Evolutionary conservation across 2,797 vertebrate species (phyloP), one percentile per base, ranked within the genome.

Genomic region (Tangara arthus): DNA sequence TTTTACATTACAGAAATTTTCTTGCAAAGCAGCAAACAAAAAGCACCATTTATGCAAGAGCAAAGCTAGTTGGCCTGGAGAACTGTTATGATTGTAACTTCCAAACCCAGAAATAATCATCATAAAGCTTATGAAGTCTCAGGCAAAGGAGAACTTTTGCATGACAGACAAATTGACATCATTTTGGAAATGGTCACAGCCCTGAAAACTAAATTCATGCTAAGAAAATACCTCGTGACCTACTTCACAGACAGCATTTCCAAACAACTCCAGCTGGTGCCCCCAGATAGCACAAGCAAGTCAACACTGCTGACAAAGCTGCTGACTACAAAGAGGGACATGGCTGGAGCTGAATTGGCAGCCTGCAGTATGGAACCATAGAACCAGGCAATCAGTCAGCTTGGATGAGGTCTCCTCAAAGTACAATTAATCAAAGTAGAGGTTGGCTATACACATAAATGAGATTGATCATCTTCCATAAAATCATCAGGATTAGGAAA

Each of bases 71-170:
- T 71, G 82, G 53, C 65, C 55, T 65, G 39, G 65, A 91, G 24
- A 91, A 66, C 13, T 44, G 32, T 41, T 79, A 55, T 0, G 17
- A 59, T 1, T 57, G 7, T 37, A 69, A 82, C 50, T 78, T 89
- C 55, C 75, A 89, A 72, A 87, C 27, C 27, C 60, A 92, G 85
- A 81, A 82, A 92, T 37, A 89, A 94, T 19, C 18, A 64, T 27
- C 26, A 27, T 23, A 49, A 82, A 73, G 35, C 46, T 82, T 44
- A 78, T 3, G 16, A 87, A 73, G 68, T 56, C 82, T 82, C 52
- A 64, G 30, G 50, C 3, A 8, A 81, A 92, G 63, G 42, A 91
- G 66, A 89, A 85, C 35, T 87, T 92, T 5, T 32, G 27, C 75
- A 50, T 21, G 34, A 61, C 65, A 92, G 63, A 83, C 50, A 88